Evolutionary conservation across 2,888 invertebrate genomes (phyloP).

Genomic region (Omphaloscelis lunosa): DNA sequence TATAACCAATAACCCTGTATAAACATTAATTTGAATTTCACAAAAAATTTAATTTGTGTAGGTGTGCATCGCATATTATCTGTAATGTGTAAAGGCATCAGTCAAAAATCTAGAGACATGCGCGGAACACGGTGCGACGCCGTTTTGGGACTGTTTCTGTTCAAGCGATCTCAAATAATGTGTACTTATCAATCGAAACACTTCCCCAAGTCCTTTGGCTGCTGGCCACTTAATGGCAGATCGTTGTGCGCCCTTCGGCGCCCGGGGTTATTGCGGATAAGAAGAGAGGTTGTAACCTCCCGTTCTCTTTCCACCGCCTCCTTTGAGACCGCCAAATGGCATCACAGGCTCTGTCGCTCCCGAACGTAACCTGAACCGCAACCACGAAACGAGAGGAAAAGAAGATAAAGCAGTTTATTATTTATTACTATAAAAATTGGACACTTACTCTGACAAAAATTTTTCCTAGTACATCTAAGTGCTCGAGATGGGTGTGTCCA

Average conservation of each 20-base stretch:
- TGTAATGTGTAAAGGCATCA: no score
- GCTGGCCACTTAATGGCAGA: no score
- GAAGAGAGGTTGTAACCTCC: background rate
- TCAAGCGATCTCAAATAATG: background rate
- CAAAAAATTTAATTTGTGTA: no score
- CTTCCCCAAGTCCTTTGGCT: background rate
- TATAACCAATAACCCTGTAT: no score
- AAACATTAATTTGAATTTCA: no score
- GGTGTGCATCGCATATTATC: no score
- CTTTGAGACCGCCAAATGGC: background rate
- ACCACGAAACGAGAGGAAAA: background rate
- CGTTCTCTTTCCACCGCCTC: background rate
- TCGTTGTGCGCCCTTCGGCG: background rate
- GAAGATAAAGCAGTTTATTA: background rate
- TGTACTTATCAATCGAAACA: background rate
- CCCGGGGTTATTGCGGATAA: background rate
- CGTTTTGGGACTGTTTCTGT: background rate
- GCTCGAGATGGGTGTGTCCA: slow-evolving; percentile 72
- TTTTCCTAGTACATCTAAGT: slow-evolving; percentile 78
- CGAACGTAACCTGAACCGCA: background rate
- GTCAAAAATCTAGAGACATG: no score
- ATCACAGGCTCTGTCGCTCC: background rate
- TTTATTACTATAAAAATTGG: background rate
- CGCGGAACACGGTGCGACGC: no score
- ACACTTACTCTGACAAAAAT: slow-evolving; percentile 78